These are phyloP conservation scores for Diarsia brunnea DNA, from an alignment of 2,888 invertebrate genomes.

Conservation along the genomic window DNA sequence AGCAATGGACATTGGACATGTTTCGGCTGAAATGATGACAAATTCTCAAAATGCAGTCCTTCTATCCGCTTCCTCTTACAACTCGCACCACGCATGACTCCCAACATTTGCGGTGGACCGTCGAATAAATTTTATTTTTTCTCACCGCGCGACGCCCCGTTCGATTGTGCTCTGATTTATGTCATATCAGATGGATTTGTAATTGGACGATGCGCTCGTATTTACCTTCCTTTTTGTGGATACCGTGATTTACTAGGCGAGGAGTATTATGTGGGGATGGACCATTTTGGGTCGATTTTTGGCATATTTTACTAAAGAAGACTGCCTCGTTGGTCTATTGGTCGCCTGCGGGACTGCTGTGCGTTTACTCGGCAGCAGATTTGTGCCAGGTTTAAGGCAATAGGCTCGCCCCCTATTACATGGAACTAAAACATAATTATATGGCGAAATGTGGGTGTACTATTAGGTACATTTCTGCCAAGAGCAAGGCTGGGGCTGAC, in stretches of 20 bases:
- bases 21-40: too few relatives aligned
- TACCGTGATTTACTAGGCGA: slow-evolving; percentile 23
- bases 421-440: too few relatives aligned
- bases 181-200: slow-evolving; percentile 67
- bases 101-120: slow-evolving; percentile 61
- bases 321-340: too few relatives aligned
- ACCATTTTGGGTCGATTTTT: slow-evolving; percentile 5
- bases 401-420: too few relatives aligned
- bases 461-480: too few relatives aligned
- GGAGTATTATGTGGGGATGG: slow-evolving; percentile 4
- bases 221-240: slow-evolving; percentile 51
- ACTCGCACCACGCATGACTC: slow-evolving; percentile 26
- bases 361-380: too few relatives aligned
- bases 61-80: slow-evolving; percentile 38
- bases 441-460: too few relatives aligned
- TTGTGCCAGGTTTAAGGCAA: too few relatives aligned
- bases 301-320: background rate
- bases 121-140: slow-evolving; percentile 79
- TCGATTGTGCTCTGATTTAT: slow-evolving; percentile 76
- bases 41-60: background rate
- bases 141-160: slow-evolving; percentile 74
- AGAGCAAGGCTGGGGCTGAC: too few relatives aligned
- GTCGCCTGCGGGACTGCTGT: too few relatives aligned
- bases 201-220: slow-evolving; percentile 60
- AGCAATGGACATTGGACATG: too few relatives aligned